These are phyloP conservation scores for Bombus polaris DNA, from an alignment of 1,140 invertebrate genomes.

Conservation along the genomic window DNA sequence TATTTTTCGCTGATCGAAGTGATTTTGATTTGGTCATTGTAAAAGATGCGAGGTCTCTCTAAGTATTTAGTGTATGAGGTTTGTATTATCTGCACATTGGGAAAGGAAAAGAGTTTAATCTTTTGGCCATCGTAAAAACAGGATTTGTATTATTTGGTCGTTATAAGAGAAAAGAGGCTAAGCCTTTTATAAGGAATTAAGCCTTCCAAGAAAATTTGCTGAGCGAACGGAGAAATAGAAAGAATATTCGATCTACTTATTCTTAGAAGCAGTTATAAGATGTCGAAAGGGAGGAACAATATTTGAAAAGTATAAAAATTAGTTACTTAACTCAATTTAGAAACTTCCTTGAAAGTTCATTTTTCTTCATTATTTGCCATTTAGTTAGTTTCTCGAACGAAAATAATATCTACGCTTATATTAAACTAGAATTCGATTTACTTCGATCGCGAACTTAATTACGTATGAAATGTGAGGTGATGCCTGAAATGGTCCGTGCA, in stretches of 20 bases:
- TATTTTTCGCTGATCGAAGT: neutral
- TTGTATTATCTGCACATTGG: neutral
- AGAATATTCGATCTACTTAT: neutral
- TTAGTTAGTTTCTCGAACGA: neutral
- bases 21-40: too few relatives aligned
- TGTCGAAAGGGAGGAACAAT: too few relatives aligned
- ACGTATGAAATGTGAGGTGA: neutral
- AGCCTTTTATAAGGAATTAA: neutral
- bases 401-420: neutral
- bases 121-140: neutral
- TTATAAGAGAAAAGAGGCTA: neutral
- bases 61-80: neutral
- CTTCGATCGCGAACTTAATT: neutral
- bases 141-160: neutral
- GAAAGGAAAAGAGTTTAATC: neutral
- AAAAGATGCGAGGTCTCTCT: neutral
- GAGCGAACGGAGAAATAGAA: neutral
- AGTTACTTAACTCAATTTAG: neutral
- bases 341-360: neutral
- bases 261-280: neutral
- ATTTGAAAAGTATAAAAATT: neutral
- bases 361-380: neutral
- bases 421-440: neutral
- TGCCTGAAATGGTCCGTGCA: too few relatives aligned
- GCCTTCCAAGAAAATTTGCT: neutral